Evolutionary conservation across 30 jellyfish, hydroid and myxozoan genomes (phyloP).

Genomic region (Calvadosia cruxmelitensis): DNA sequence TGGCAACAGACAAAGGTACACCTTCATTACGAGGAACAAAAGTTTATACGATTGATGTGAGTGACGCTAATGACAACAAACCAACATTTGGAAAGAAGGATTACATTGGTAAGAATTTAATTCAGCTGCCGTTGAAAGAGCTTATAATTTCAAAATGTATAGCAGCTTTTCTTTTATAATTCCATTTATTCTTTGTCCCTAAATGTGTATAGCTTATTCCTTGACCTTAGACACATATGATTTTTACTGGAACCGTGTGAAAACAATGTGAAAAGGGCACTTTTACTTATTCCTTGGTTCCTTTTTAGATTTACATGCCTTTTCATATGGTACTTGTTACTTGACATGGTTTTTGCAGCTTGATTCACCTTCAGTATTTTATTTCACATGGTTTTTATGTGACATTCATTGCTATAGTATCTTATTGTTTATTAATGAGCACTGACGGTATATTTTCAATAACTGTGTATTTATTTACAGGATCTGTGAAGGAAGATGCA

Average conservation of each 20-base stretch:
- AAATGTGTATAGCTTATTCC: too few species aligned
- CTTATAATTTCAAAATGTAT: too few species aligned
- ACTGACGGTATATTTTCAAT: not conserved
- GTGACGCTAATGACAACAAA: constrained; percentile 70
- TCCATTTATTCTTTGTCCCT: too few species aligned
- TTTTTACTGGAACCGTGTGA: too few species aligned
- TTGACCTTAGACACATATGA: too few species aligned
- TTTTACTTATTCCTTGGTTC: too few species aligned
- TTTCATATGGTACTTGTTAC: not conserved
- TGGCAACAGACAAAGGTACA: constrained; percentile 54
- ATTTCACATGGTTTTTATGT: too few species aligned
- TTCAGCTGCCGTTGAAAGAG: too few species aligned
- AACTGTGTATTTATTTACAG: constrained; percentile 6
- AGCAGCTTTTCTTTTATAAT: too few species aligned
- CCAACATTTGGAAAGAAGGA: constrained; percentile 24
- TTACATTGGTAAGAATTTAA: not conserved
- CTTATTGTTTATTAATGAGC: not conserved
- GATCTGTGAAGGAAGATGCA: constrained; percentile 26
- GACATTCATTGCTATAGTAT: too few species aligned
- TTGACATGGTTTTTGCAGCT: not conserved
- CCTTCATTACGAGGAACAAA: constrained; percentile 39
- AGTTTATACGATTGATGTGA: constrained; percentile 15
- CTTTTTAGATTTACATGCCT: constrained; percentile 2
- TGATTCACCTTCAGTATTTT: not conserved
- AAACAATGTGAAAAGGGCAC: too few species aligned